These are phyloP conservation scores for Daboia siamensis DNA, from an alignment of 2,113 vertebrate species.

Conservation along the genomic window DNA sequence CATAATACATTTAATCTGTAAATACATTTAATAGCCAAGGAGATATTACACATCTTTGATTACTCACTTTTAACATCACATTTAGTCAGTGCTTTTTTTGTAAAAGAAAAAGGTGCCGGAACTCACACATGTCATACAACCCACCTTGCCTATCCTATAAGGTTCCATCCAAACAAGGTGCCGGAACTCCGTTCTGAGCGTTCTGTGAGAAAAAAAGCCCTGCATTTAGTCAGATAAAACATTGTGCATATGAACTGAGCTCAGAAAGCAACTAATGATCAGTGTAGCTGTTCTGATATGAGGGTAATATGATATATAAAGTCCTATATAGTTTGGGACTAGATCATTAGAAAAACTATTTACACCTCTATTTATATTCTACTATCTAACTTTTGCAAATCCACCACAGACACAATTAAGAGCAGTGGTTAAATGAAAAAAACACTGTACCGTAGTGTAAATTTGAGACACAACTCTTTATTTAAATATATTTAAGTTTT, in stretches of 20 bases:
- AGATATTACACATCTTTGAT: neutral
- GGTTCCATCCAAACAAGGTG: no score
- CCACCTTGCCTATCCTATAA: no score
- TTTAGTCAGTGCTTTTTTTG: no score
- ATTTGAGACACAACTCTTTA: neutral
- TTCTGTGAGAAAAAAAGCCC: no score
- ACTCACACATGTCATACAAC: no score
- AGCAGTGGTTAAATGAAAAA: neutral
- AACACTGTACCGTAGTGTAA: neutral
- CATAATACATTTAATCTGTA: neutral
- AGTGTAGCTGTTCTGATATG: neutral
- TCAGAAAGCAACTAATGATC: neutral
- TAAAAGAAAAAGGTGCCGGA: no score
- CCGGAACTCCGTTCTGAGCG: no score
- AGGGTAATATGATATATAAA: neutral
- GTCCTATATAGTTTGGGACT: neutral
- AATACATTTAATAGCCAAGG: neutral
- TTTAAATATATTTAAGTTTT: constrained; percentile 23
- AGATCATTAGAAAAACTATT: neutral
- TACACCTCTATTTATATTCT: neutral
- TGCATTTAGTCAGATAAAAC: neutral
- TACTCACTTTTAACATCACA: neutral
- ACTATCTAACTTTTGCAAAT: neutral
- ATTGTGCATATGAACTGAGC: neutral
- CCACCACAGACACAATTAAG: neutral